Conservation (phyloP, 2,888 invertebrate genomes). For the Polydrusus pterygomalis region DNA sequence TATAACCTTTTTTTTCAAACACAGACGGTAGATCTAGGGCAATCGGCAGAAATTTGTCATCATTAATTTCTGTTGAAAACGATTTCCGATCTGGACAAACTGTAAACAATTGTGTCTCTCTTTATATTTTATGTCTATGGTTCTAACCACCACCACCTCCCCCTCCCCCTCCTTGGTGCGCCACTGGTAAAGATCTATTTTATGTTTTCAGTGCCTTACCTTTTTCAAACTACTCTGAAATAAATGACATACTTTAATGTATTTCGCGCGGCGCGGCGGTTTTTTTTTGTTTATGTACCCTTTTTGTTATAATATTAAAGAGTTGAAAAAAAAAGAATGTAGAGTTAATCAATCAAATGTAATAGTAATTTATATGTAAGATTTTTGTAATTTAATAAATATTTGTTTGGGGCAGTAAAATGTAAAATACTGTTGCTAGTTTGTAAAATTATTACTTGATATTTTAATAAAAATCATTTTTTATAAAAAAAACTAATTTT, state of each 20-base stretch:
- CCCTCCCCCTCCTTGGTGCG: too few relatives aligned
- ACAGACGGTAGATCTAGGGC: too few relatives aligned
- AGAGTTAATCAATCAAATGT: background rate
- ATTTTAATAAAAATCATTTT: constrained; percentile 33
- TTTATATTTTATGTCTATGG: too few relatives aligned
- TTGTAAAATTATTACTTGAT: constrained; percentile 26
- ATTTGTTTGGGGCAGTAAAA: constrained; percentile 8
- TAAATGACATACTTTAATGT: background rate
- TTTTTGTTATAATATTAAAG: background rate
- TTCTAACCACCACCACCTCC: too few relatives aligned
- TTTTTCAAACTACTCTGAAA: background rate
- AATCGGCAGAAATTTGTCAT: too few relatives aligned
- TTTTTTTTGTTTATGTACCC: background rate
- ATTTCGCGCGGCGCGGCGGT: background rate
- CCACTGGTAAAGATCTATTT: background rate
- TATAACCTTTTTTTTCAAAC: too few relatives aligned
- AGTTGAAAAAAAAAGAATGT: background rate
- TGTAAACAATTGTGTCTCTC: too few relatives aligned
- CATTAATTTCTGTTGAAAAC: too few relatives aligned
- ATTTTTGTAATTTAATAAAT: background rate
- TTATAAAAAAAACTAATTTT: constrained; percentile 4
- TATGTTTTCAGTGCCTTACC: background rate
- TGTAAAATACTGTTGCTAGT: constrained; percentile 24
- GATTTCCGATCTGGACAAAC: too few relatives aligned
- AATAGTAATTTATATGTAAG: background rate